Base-by-base conservation (phyloP, 2,797 vertebrate genomes). In the Rhinella marina region DNA sequence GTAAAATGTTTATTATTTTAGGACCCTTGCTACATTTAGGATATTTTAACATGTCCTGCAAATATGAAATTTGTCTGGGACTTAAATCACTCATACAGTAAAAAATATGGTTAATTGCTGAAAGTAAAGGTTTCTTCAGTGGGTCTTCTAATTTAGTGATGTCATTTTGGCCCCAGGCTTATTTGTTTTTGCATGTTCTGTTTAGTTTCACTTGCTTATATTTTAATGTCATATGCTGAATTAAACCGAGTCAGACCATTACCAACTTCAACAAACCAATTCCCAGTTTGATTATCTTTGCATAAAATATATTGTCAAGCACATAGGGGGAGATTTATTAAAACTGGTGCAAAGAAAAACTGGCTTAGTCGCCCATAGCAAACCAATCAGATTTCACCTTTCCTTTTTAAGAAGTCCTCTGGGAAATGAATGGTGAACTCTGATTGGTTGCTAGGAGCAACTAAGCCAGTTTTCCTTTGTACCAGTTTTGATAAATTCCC, bases 191-290 rank as follows among this genome's bases (percentile, higher is more conserved):
- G 6, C 16, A 13, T 88, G 1, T 80, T 81, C 4, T 81, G 29
- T n/a, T 16, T 12, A 25, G 16, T 32, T 48, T 86, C 48, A 64
- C 78, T 75, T 66, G 17, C 0, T 23, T 59, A 61, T 86, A 85
- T 57, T 81, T 79, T 85, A 88, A 85, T 81, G 82, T 64, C 83
- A 85, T 72, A 54, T 84, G 50, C 62, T 80, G 57, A 84, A 61
- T 32, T 80, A 84, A 84, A 84, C 75, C 73, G 87, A 19, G 2
- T 1, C 32, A 54, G n/a, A n/a, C n/a, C 48, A 87, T 85, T 94
- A 93, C 93, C 92, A 93, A 90, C 91, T 88, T 91, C 90, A 92
- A 92, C 90, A 91, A 93, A 88, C 70, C 90, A 83, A 90, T 93
- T 91, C 86, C 90, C 88, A 91, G 90, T 89, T 25, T 86, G 85